Evolutionary conservation across 2,797 vertebrate genomes (phyloP).

Genomic region (Parauchenoglanis ngamensis): DNA sequence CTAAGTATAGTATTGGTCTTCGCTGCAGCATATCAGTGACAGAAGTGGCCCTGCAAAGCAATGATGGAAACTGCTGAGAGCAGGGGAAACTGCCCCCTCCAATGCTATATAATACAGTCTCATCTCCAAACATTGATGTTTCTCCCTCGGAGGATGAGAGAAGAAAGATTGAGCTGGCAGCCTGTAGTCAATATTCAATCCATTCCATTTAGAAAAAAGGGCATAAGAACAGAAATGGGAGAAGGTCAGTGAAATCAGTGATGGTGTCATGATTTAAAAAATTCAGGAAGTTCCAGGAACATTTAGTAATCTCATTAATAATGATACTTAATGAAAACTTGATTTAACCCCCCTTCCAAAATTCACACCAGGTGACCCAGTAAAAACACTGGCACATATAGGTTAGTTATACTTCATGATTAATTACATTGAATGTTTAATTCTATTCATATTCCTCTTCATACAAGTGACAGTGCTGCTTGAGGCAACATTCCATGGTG

Average conservation of each 20-base stretch:
- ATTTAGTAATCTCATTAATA: not conserved
- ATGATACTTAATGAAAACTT: not conserved
- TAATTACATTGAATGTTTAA: not conserved
- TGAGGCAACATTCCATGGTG: not conserved
- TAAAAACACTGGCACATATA: not conserved
- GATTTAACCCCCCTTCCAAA: not conserved
- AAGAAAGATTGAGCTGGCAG: conserved; percentile 37
- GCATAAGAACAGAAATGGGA: not conserved
- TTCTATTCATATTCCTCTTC: not conserved
- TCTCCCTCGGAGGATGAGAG: conserved; percentile 37
- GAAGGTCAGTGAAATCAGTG: conserved; percentile 21
- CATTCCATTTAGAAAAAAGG: not conserved
- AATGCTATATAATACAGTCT: conserved; percentile 39
- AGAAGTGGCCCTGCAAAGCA: conserved; percentile 45
- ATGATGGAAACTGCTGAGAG: conserved; percentile 56
- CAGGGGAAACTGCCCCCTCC: conserved; percentile 42
- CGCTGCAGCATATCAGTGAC: conserved; percentile 48
- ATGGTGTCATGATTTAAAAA: not conserved
- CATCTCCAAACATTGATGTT: conserved; percentile 51
- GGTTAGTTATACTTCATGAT: not conserved
- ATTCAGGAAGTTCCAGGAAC: not conserved
- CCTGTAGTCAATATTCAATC: conserved; percentile 49
- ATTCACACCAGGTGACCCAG: not conserved
- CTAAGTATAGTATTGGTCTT: conserved; percentile 41
- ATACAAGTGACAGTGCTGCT: not conserved